These are phyloP conservation scores for Cricetomys ansorgei DNA, from an alignment of 2,113 vertebrate genomes.

Conservation along the genomic window DNA sequence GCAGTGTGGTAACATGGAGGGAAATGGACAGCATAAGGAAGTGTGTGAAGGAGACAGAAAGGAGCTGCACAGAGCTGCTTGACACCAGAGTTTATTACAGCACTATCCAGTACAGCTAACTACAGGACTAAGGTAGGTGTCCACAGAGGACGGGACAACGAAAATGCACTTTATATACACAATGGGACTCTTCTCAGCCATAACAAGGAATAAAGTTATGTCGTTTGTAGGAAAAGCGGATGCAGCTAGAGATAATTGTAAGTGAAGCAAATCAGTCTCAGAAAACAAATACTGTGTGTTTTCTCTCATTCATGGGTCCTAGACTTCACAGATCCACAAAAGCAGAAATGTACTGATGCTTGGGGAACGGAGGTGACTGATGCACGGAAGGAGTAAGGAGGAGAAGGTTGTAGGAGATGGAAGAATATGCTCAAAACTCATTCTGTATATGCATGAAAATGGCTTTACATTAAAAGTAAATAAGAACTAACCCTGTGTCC, in stretches of 20 bases:
- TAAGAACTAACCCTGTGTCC: neutral
- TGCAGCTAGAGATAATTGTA: neutral
- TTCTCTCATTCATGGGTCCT: neutral
- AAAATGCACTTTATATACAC: neutral
- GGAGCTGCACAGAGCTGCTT: neutral
- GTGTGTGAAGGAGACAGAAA: neutral
- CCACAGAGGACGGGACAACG: neutral
- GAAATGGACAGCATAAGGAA: neutral
- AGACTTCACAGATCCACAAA: neutral
- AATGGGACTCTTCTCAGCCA: neutral
- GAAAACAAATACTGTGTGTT: neutral
- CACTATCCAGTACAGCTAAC: too few relatives aligned
- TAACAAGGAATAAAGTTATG: neutral
- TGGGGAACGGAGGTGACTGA: neutral
- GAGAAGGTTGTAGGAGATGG: neutral
- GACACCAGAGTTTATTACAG: neutral
- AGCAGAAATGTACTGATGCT: neutral
- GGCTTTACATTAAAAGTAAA: too few relatives aligned
- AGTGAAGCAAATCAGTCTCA: neutral
- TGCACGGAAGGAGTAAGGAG: neutral
- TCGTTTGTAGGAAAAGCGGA: neutral
- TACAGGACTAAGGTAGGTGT: neutral
- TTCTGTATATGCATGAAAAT: neutral
- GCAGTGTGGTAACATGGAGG: neutral
- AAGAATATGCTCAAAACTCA: neutral